phyloP scores from a whole-genome alignment of 92 coral and sea anemone genomes.

The Muricea muricata region DNA sequence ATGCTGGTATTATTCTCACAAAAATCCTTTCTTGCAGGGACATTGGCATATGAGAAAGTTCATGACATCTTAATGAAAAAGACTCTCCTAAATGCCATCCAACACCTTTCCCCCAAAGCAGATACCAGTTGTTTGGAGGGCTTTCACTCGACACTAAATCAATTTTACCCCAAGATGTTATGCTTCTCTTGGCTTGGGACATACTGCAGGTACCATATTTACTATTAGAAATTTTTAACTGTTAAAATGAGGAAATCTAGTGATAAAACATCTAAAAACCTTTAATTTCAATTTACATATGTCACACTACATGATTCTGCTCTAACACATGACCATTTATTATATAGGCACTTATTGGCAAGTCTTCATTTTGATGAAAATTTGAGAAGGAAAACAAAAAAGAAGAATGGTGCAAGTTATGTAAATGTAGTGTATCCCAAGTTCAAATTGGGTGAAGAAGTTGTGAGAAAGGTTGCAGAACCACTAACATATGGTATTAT shows the following conservation, averaged over 20 bases:
- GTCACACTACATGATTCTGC: no score
- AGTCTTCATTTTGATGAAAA: slow-evolving; percentile 54
- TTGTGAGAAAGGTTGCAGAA: slow-evolving; percentile 42
- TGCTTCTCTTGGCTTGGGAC: neutral
- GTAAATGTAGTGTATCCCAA: slow-evolving; percentile 25
- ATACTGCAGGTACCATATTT: neutral
- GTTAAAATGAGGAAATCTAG: no score
- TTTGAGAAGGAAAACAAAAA: slow-evolving; percentile 12
- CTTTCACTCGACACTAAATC: neutral
- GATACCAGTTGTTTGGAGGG: neutral
- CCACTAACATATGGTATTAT: slow-evolving; percentile 37
- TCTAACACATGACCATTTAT: no score
- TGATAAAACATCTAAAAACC: no score
- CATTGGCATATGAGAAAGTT: neutral
- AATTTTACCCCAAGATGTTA: neutral
- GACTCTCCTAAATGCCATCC: neutral
- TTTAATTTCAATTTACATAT: no score
- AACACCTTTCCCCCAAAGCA: neutral
- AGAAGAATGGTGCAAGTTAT: slow-evolving; percentile 29
- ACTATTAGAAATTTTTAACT: no score
- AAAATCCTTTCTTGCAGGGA: no score
- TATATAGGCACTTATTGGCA: slow-evolving; percentile 45
- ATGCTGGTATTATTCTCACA: no score
- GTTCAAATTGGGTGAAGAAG: slow-evolving; percentile 43
- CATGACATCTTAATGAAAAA: neutral